phyloP scores from a whole-genome alignment of 2,888 invertebrate genomes.

The Apodemia mormo region DNA sequence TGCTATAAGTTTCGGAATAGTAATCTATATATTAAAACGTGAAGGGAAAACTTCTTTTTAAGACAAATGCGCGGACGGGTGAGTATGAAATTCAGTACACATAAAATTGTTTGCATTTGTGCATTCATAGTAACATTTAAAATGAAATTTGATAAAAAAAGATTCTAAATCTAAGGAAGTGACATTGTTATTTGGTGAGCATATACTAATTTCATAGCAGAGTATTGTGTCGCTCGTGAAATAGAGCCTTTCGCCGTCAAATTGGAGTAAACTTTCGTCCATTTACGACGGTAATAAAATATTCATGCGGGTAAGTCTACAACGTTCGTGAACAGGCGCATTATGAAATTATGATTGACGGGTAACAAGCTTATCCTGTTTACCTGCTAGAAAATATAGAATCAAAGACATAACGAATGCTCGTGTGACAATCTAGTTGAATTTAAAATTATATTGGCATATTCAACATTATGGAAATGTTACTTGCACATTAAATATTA shows the following conservation, averaged over 20 bases:
- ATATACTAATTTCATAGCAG: conserved; percentile 14
- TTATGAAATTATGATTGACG: conserved; percentile 23
- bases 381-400: conserved; percentile 21
- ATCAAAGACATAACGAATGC: conserved; percentile 27
- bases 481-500: conserved; percentile 72
- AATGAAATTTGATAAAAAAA: no score
- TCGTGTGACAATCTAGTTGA: conserved; percentile 40
- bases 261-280: conserved; percentile 23
- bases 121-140: no score
- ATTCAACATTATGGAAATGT: conserved; percentile 63
- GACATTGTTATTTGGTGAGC: conserved; percentile 3
- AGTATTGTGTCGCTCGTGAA: conserved; percentile 12
- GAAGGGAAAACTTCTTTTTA: no score
- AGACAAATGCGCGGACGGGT: no score
- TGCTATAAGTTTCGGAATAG: no score
- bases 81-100: no score
- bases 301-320: conserved; percentile 21
- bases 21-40: no score
- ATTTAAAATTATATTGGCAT: conserved; percentile 55
- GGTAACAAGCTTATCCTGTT: conserved; percentile 22
- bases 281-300: conserved; percentile 23
- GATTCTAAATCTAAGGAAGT: no score
- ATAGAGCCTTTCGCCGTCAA: conserved; percentile 19
- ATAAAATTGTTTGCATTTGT: no score
- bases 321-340: conserved; percentile 16